These are phyloP conservation scores for Gastracanthus pulcherrimus DNA, from an alignment of 2,888 invertebrate species.

Conservation along the genomic window DNA sequence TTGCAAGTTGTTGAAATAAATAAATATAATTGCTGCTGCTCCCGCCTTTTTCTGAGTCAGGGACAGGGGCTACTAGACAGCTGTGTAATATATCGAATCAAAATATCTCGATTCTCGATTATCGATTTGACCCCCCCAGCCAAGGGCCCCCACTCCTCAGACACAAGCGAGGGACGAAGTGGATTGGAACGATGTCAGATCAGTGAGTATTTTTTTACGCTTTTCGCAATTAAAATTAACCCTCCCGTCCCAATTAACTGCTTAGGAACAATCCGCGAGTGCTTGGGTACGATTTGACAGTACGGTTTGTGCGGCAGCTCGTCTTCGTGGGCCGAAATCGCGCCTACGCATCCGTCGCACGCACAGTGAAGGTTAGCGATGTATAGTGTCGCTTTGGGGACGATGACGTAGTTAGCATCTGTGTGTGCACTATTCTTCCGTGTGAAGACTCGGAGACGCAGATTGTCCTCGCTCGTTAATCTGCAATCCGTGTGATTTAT, in stretches of 20 bases:
- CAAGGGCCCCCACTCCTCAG: background rate
- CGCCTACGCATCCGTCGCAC: background rate
- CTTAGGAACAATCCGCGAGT: background rate
- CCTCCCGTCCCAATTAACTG: background rate
- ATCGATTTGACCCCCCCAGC: constrained; percentile 31
- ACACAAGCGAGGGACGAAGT: constrained; percentile 51
- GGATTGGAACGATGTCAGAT: constrained; percentile 69
- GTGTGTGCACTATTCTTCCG: constrained; percentile 8
- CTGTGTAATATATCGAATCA: background rate
- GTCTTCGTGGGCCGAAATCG: background rate
- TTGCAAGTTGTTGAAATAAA: no score
- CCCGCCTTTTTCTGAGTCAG: no score
- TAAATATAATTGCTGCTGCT: no score
- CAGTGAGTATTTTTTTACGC: constrained; percentile 67
- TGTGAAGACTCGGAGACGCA: background rate
- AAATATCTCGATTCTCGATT: background rate
- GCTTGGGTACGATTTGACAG: background rate
- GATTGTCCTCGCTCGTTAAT: background rate
- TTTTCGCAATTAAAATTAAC: constrained; percentile 30
- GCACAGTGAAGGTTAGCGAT: constrained; percentile 65
- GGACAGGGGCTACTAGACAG: no score
- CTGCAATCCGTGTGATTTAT: background rate
- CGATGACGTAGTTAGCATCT: constrained; percentile 66
- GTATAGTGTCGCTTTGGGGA: constrained; percentile 59
- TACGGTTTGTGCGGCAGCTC: background rate